Evolutionary conservation across 2,797 vertebrate species (phyloP), one percentile per base, ranked within the genome.

Genomic region (Falco cherrug): DNA sequence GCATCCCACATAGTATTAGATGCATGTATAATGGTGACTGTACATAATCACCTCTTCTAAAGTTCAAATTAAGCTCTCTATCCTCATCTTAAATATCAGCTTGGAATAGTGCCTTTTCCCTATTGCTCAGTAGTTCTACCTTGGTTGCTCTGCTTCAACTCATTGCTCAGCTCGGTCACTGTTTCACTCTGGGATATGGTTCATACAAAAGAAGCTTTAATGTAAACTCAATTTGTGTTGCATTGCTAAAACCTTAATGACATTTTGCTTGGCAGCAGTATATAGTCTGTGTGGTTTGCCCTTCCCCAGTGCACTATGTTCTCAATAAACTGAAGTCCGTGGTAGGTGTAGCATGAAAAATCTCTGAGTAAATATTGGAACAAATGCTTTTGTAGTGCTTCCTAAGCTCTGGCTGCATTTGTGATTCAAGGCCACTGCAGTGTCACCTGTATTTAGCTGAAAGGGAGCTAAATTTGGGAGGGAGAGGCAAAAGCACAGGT

Each of bases 271-370:
- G 94, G 93, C 94, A 96, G 91, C 85, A 57, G 45, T 17, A 6
- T 45, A 22, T 64, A 37, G 60, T 86, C 78, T 5, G 21, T 91
- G 89, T 93, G 91, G 82, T 96, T 97, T 96, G 93, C 89, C 79
- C 93, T 97, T 96, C 94, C 96, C 91, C 80, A 56, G 79, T 93
- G 93, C 89, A 45, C 84, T 10, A 4, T 96, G 94, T 95, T 96
- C 95, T 94, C 77, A 95, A 73, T 91, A 96, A 97, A 87, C 89
- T 69, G 5, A 92, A 94, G 91, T 85, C 87, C 2, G 7, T 89
- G 94, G 85, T 95, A 97, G 96, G 93, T 96, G 93, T 96, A 96
- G 93, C 94, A 88, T 97, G 76, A 96, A 97, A 95, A 96, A 94
- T 91, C 93, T 91, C 84, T 45, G 79, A 88, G 90, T 95, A 95